These are phyloP conservation scores for Acanthococcus lagerstroemiae DNA, from an alignment of 2,888 invertebrate genomes.

Conservation along the genomic window DNA sequence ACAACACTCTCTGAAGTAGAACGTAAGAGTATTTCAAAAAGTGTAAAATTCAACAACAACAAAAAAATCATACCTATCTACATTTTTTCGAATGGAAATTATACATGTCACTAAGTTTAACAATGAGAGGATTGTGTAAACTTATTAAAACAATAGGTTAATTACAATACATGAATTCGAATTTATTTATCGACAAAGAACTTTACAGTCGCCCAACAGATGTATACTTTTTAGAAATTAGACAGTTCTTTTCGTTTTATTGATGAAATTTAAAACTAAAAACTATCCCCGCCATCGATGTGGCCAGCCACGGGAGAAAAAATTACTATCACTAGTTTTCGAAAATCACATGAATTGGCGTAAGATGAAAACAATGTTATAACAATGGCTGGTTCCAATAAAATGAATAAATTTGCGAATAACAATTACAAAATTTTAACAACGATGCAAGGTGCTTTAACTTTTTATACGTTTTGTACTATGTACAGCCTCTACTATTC, in stretches of 20 bases:
- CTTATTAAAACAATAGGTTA: neutral
- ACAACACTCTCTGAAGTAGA: constrained; percentile 11
- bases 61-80: constrained; percentile 11
- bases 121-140: constrained; percentile 15
- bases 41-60: neutral
- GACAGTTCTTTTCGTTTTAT: no score
- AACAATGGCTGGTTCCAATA: neutral
- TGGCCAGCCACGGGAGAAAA: neutral
- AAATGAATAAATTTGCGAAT: neutral
- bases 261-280: no score
- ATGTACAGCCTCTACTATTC: neutral
- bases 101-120: constrained; percentile 10
- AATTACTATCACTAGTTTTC: neutral
- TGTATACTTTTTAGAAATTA: no score
- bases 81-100: constrained; percentile 17
- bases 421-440: neutral
- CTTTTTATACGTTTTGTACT: neutral
- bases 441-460: neutral
- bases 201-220: no score
- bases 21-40: neutral
- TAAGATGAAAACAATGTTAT: neutral
- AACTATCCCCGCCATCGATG: no score
- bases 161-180: no score
- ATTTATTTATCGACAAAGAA: no score
- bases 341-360: neutral